Evolutionary conservation across 2,888 invertebrate genomes (phyloP).

Genomic region (Ashinkailepas kermadecensis): DNA sequence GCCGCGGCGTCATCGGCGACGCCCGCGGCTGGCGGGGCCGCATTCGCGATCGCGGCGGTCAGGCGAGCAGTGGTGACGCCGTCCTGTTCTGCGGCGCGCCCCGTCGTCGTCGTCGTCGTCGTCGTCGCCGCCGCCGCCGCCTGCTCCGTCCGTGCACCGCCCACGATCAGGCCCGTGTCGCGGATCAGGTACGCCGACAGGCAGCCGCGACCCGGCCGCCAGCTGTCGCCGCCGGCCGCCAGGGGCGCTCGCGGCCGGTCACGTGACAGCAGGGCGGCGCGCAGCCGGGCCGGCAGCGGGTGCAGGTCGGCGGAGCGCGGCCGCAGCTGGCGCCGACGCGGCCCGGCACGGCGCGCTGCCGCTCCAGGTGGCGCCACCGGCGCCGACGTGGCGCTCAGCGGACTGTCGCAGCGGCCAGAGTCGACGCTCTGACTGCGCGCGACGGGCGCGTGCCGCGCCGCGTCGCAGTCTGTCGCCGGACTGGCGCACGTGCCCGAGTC

Average conservation of each 20-base stretch:
- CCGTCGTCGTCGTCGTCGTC: too few species aligned
- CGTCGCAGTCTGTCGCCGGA: background rate
- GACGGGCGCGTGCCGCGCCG: background rate
- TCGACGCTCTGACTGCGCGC: slow-evolving; percentile 13
- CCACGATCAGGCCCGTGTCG: slow-evolving; percentile 1
- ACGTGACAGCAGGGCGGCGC: background rate
- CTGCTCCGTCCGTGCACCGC: background rate
- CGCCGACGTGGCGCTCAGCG: background rate
- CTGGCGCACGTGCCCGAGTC: slow-evolving; percentile 14
- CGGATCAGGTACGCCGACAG: background rate
- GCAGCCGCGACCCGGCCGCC: background rate
- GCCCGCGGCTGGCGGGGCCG: background rate
- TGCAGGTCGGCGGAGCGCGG: background rate
- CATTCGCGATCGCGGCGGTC: background rate
- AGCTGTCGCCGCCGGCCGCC: background rate
- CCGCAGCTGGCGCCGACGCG: slow-evolving; percentile 3
- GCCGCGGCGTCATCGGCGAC: background rate
- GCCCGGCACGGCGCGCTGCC: background rate
- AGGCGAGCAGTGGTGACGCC: too few species aligned
- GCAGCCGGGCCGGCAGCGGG: background rate
- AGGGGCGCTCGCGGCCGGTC: slow-evolving; percentile 1
- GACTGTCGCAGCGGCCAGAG: slow-evolving; percentile 17
- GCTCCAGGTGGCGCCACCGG: background rate
- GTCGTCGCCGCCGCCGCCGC: background rate
- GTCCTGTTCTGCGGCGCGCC: too few species aligned